phyloP scores from a whole-genome alignment of 2,797 vertebrate genomes.

The Rhabdomys pumilio region DNA sequence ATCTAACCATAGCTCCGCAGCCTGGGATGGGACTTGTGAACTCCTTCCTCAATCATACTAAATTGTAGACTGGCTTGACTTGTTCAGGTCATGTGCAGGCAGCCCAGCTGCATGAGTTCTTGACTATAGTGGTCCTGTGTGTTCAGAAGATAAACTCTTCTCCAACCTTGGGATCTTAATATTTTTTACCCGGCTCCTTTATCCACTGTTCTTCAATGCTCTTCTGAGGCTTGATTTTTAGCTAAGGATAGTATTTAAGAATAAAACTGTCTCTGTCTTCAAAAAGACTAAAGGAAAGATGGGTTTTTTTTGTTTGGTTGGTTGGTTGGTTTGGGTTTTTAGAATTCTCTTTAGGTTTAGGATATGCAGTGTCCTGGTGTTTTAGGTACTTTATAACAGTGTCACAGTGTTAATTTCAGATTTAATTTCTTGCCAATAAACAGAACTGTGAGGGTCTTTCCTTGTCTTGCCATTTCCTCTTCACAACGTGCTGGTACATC shows the following conservation, averaged over 20 bases:
- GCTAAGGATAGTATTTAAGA: slow-evolving; percentile 42
- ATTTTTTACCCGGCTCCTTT: not conserved
- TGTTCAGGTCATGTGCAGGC: not conserved
- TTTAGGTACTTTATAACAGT: not conserved
- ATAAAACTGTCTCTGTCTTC: not conserved
- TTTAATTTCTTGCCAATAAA: not conserved
- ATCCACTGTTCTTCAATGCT: not conserved
- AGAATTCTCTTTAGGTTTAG: not conserved
- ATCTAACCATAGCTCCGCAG: not conserved
- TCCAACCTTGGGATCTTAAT: no score
- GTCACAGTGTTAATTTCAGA: not conserved
- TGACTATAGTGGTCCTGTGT: not conserved
- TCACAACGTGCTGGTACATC: not conserved
- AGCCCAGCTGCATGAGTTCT: not conserved
- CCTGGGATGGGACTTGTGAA: not conserved
- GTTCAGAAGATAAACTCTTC: not conserved
- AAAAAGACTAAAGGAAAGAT: slow-evolving; percentile 17
- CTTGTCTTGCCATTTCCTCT: not conserved
- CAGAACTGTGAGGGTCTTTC: not conserved
- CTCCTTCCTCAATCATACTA: not conserved
- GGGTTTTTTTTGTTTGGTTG: not conserved
- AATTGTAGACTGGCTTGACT: not conserved
- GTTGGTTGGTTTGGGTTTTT: not conserved
- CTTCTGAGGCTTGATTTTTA: not conserved
- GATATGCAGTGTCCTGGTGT: not conserved